These are phyloP conservation scores for Steatornis caripensis DNA, from an alignment of 2,113 vertebrate genomes.

Conservation along the genomic window DNA sequence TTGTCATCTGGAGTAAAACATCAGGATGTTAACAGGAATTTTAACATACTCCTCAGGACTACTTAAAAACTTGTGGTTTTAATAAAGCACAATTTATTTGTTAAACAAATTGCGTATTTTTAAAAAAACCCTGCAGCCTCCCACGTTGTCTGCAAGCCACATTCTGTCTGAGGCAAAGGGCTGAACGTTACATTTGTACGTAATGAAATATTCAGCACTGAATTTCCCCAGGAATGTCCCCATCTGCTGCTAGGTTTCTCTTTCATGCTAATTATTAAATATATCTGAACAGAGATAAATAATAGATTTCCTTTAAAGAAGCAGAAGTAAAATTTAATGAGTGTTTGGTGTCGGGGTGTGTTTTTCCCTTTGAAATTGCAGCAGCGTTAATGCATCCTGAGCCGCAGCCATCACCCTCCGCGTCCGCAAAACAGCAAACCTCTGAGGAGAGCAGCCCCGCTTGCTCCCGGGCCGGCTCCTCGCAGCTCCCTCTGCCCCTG, in stretches of 20 bases:
- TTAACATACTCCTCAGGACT: background rate
- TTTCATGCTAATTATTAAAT: slow-evolving; percentile 50
- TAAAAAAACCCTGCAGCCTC: background rate
- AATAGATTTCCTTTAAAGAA: slow-evolving; percentile 23
- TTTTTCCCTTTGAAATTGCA: background rate
- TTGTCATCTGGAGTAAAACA: background rate
- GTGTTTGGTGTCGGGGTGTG: background rate
- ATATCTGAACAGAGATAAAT: slow-evolving; percentile 37
- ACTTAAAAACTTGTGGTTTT: background rate
- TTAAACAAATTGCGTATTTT: background rate
- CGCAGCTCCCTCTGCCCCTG: accelerated
- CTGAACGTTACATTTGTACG: background rate
- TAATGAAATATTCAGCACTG: slow-evolving; percentile 34
- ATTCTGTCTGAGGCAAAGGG: background rate
- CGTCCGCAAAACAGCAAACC: accelerated
- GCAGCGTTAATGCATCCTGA: background rate
- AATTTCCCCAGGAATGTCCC: slow-evolving; percentile 33
- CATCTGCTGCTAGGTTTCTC: slow-evolving; percentile 57
- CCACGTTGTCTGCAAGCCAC: background rate
- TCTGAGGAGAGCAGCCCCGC: accelerated
- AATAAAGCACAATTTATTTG: slow-evolving; percentile 13
- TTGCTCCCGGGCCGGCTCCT: accelerated
- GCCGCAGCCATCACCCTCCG: background rate
- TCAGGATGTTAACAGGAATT: background rate
- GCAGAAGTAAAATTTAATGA: background rate